A percentile compares a stretch with the other conserved stretches of the same genome.
Conservation (phyloP, 2,888 invertebrate species). For the Ectemnius lituratus region DNA sequence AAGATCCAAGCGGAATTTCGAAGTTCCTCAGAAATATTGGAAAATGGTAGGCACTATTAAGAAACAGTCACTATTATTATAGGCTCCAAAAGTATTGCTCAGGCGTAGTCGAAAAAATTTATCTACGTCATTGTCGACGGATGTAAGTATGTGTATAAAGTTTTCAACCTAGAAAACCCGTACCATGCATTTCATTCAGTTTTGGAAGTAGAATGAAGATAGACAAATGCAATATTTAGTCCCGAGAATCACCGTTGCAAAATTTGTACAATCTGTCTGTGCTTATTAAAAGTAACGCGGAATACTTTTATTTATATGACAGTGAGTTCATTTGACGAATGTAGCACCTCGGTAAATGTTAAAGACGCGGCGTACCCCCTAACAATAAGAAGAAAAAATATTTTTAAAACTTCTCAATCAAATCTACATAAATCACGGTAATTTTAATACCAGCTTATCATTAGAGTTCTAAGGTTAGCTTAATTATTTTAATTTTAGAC, state of each 20-base stretch:
- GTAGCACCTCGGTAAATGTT: conserved; percentile 39
- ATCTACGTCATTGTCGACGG: conserved; percentile 35
- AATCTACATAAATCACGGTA: conserved; percentile 65
- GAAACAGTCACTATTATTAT: conserved; percentile 34
- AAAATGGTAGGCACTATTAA: conserved; percentile 14
- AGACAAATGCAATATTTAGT: conserved; percentile 21
- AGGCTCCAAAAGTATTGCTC: conserved; percentile 13
- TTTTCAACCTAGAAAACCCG: conserved; percentile 20
- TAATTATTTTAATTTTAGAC: conserved; percentile 66
- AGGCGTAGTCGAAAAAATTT: conserved; percentile 11
- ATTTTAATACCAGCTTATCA: conserved; percentile 70
- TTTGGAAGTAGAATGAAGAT: conserved; percentile 18
- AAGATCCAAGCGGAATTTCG: conserved; percentile 16
- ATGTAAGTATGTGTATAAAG: conserved; percentile 48
- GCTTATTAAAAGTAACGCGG: conserved; percentile 48
- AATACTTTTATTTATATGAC: conserved; percentile 38
- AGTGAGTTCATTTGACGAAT: conserved; percentile 30
- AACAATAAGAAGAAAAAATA: conserved; percentile 58
- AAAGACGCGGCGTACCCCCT: conserved; percentile 40
- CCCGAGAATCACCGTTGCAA: conserved; percentile 27
- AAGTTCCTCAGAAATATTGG: conserved; percentile 16
- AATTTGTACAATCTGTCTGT: conserved; percentile 47
- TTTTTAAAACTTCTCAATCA: conserved; percentile 64
- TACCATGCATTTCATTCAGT: conserved; percentile 23
- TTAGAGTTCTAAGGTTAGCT: conserved; percentile 63